Base-by-base conservation (phyloP, 2,888 invertebrate genomes). In the Coleophora deauratella region DNA sequence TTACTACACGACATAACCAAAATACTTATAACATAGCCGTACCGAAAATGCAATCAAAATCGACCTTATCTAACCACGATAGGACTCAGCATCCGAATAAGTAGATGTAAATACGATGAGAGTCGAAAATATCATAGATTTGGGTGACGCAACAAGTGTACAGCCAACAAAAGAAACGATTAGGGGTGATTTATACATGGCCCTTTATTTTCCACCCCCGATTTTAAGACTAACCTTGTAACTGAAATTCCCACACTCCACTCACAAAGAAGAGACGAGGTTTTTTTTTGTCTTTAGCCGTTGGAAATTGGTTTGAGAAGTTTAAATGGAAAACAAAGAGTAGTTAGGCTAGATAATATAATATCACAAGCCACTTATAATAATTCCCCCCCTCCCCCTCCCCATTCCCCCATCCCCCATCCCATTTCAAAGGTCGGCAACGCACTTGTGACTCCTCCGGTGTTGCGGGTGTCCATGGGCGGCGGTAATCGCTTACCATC, bases 171-270 rank as follows among this genome's bases (percentile, higher is more conserved):
- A 74, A 68, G 66, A 48, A 58, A 59, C 78, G 73, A 81, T 82
- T 82, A 82, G 76, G 76, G 75, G 72, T 82, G 84, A 82, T 84
- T 84, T 85, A 82, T 82, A 71, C 62, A 70, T 67, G 65, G 49
- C 55, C 72, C 60, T 74, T 82, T 78, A 76, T 78, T 79, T 77
- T 76, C 73, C 78, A 75, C 79, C 81, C 80, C 57, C 75, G 47
- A 61, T 55, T 66, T 61, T 52, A 55, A 59, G 64, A 67, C 52
- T 62, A 65, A 72, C 71, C 64, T 66, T 59, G 66, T 75, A 84
- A 85, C 81, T 72, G 81, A 84, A 78, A 79, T 84, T 85, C 84
- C 79, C 84, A 85, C 80, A 80, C 72, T 72, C 52, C 35, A 51
- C 43, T 43, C 44, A 53, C 54, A 60, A 61, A 47, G 31, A 10